Evolutionary conservation across 1,140 invertebrate species (phyloP).

Genomic region (Drosophila lowei): DNA sequence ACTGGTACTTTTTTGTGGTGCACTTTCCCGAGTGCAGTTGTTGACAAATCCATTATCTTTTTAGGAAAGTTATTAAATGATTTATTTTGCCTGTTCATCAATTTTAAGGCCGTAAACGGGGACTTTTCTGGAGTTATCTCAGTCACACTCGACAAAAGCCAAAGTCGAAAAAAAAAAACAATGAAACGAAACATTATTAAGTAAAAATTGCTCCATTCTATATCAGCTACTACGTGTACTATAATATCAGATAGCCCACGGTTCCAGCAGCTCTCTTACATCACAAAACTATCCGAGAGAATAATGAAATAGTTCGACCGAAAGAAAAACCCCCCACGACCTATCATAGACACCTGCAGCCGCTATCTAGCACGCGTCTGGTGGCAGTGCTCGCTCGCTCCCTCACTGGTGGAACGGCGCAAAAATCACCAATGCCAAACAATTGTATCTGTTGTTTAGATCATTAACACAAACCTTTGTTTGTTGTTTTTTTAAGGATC

Average conservation of each 20-base stretch:
- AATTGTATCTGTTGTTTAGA: constrained; percentile 31
- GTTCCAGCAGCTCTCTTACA: constrained; percentile 3
- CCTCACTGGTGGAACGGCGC: not conserved
- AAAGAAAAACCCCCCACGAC: constrained; percentile 26
- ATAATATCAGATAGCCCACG: constrained; percentile 7
- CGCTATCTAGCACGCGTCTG: constrained; percentile 27
- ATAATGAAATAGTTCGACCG: constrained; percentile 26
- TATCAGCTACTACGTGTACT: constrained; percentile 16
- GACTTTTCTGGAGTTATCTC: constrained; percentile 42
- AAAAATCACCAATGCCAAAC: constrained; percentile 36
- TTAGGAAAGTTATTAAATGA: constrained; percentile 18
- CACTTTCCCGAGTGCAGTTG: constrained; percentile 5
- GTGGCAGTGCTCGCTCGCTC: not conserved
- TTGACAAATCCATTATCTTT: constrained; percentile 45
- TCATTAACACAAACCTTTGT: constrained; percentile 9
- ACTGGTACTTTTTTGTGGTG: constrained; percentile 10
- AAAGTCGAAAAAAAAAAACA: constrained; percentile 18
- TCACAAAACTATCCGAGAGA: constrained; percentile 1
- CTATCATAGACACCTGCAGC: constrained; percentile 4
- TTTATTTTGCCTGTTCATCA: constrained; percentile 35
- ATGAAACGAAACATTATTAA: constrained; percentile 4
- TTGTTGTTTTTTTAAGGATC: constrained; percentile 22
- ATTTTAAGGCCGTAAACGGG: constrained; percentile 37
- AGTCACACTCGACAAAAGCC: constrained; percentile 1
- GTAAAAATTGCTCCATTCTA: constrained; percentile 7